phyloP scores from a whole-genome alignment of 2,797 vertebrate species.

The Sarcoramphus papa region DNA sequence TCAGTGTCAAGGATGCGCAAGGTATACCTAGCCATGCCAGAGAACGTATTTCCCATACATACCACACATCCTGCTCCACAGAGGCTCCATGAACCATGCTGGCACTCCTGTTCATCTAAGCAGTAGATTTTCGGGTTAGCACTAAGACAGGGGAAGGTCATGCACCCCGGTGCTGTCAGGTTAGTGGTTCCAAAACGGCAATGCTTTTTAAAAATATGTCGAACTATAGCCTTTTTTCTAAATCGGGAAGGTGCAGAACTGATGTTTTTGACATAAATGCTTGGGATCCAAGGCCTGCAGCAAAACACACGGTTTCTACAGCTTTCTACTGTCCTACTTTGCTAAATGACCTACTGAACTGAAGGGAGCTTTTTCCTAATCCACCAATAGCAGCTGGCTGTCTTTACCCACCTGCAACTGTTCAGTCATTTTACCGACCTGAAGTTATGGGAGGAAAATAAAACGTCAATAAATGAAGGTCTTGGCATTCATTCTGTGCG shows the following conservation, averaged over 20 bases:
- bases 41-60: background rate
- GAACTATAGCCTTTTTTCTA: background rate
- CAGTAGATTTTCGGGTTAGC: background rate
- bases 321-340: background rate
- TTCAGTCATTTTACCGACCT: background rate
- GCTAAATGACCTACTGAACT: background rate
- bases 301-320: background rate
- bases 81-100: background rate
- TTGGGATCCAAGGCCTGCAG: background rate
- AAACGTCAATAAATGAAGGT: conserved; percentile 67
- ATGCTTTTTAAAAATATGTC: background rate
- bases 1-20: background rate
- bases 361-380: background rate
- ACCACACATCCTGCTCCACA: background rate
- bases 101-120: background rate
- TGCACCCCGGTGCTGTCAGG: background rate
- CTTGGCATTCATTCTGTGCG: conserved; percentile 58
- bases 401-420: background rate
- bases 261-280: background rate
- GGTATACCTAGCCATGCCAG: background rate
- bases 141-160: background rate
- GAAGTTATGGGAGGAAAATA: conserved; percentile 31
- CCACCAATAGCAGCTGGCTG: background rate
- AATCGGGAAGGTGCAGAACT: background rate
- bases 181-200: background rate